These are phyloP conservation scores for Pachyramphus minor DNA, from an alignment of 2,113 vertebrate genomes.

Conservation along the genomic window DNA sequence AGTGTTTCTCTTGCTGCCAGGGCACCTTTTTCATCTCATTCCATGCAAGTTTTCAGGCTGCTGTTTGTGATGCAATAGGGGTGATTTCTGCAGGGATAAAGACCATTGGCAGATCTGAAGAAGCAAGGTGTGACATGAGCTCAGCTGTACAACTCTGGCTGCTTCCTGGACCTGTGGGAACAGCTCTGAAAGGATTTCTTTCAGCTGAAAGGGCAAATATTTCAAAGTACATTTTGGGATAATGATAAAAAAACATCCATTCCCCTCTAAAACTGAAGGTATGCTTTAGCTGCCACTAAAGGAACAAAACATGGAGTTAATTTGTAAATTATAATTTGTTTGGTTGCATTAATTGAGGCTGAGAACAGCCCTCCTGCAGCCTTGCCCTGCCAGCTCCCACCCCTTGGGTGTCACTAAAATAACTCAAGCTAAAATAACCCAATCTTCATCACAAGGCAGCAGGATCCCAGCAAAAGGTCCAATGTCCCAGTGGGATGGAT, in stretches of 20 bases:
- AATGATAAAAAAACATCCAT: neutral
- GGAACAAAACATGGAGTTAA: neutral
- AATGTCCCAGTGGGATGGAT: accelerated
- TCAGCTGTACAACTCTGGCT: neutral
- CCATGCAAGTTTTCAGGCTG: neutral
- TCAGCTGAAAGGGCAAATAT: neutral
- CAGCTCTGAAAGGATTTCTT: neutral
- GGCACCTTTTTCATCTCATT: neutral
- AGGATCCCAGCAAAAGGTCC: neutral
- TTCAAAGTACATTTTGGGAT: neutral
- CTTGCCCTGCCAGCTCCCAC: neutral
- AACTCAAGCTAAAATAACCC: no score
- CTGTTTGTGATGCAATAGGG: no score
- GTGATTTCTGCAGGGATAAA: no score
- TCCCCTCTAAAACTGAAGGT: neutral
- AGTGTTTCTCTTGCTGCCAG: neutral
- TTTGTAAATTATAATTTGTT: neutral
- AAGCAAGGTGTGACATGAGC: no score
- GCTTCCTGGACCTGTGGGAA: neutral
- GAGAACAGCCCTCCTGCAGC: neutral
- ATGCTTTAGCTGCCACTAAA: neutral
- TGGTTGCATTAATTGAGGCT: neutral
- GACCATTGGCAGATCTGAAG: no score
- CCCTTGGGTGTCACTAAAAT: neutral
- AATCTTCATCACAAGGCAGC: neutral